Percentiles rank a stretch among this genome's conserved stretches.
Evolutionary conservation across 2,888 invertebrate species (phyloP).

Genomic region (Polydrusus pterygomalis): DNA sequence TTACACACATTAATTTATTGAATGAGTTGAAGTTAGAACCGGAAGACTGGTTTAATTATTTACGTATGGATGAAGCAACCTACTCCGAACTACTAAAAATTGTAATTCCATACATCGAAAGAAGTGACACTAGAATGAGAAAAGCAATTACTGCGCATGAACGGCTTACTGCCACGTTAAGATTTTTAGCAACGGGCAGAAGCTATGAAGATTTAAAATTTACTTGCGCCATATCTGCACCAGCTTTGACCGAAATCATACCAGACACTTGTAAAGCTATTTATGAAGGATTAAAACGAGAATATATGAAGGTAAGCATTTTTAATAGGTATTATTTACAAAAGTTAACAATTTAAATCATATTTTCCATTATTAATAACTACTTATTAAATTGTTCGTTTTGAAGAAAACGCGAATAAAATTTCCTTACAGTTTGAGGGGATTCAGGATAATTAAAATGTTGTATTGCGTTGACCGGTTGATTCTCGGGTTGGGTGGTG

Average conservation of each 20-base stretch:
- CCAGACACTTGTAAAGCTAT: conserved; percentile 27
- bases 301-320: no score
- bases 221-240: conserved; percentile 22
- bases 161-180: conserved; percentile 16
- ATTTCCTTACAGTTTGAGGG: no score
- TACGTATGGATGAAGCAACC: conserved; percentile 15
- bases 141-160: conserved; percentile 22
- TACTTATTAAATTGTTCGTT: background rate
- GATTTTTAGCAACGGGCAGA: conserved; percentile 33
- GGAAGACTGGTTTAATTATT: conserved; percentile 19
- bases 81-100: conserved; percentile 26
- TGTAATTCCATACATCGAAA: conserved; percentile 17
- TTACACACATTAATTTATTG: conserved; percentile 17
- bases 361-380: conserved; percentile 5
- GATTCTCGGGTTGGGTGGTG: no score
- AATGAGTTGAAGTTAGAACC: conserved; percentile 16
- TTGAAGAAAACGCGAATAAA: background rate
- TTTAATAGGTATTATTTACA: background rate
- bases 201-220: conserved; percentile 24
- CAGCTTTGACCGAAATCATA: conserved; percentile 16
- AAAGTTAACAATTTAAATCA: conserved; percentile 14
- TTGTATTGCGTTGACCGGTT: background rate
- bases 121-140: background rate
- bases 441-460: background rate
- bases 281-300: conserved; percentile 1